Evolutionary conservation across 23 tunicate species (phyloP), one percentile per base, ranked within the genome.

Genomic region (Clavelina lepadiformis): DNA sequence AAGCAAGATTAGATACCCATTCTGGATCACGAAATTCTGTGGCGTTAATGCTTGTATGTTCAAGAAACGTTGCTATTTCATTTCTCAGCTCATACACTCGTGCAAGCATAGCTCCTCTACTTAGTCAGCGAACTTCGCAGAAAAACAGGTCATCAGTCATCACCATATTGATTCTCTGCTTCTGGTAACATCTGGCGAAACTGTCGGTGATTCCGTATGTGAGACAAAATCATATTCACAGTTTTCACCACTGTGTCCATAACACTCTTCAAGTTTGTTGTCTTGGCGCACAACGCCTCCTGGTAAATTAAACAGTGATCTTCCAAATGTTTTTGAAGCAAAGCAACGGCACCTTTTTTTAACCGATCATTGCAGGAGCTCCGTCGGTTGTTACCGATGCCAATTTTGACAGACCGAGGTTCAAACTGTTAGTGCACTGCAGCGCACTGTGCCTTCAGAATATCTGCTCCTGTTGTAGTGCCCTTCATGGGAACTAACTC

Each of bases 131-230:
- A 6, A 80, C 78, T 46, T 80, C 53, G 63, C 78, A 80, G 77
- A 80, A 80, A 62, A 44, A 80, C 11, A 71, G 78, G 37, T 71
- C 31, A n/a, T n/a, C n/a, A n/a, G n/a, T n/a, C n/a, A 28, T 80
- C 86, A 27, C 86, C 78, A 51, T 80, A 80, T 28, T 71, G 86
- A 70, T 44, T 80, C 71, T 80, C 78, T 71, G 86, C 86, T 60
- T 80, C 71, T 80, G 71, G 21, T 24, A 80, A 53, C 31, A 80
- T 37, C 37, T 80, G 86, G 37, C 86, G 72, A 80, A 81, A 81
- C 31, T 81, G 88, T 3, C 88, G 67, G 49, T 81, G 74, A 38
- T 72, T 80, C 63, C 71, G 27, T 47, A 37, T 37, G 18, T 37
- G 78, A 33, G 86, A 60, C 77, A 71, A 80, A 73, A 81, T 73